Conservation (phyloP, 2,888 invertebrate species). For the Bombylius major region DNA sequence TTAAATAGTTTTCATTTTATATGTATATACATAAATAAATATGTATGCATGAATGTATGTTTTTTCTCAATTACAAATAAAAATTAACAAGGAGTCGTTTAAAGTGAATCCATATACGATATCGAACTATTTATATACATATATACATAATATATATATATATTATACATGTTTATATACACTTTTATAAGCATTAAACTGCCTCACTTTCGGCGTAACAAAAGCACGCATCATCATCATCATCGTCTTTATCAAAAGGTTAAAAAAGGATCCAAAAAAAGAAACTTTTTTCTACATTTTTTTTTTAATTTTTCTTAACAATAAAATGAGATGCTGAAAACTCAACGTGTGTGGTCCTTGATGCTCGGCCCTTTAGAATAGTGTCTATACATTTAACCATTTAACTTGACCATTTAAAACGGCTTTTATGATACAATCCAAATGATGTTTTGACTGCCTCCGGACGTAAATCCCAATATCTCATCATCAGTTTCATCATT, state of each 20-base stretch:
- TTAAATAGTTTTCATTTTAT: too few species aligned
- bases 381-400: constrained; percentile 7
- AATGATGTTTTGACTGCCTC: constrained; percentile 10
- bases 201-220: too few species aligned
- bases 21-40: too few species aligned
- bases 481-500: background rate
- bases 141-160: too few species aligned
- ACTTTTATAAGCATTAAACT: too few species aligned
- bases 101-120: too few species aligned
- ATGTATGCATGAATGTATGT: too few species aligned
- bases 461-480: background rate
- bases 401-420: constrained; percentile 12
- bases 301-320: background rate
- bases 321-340: constrained; percentile 1
- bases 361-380: background rate
- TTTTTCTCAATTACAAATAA: too few species aligned
- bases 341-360: constrained; percentile 12
- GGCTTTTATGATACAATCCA: constrained; percentile 6
- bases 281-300: background rate
- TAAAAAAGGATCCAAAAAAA: constrained; percentile 1
- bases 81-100: too few species aligned
- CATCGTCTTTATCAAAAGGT: background rate
- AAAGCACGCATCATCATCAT: background rate
- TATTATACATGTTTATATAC: too few species aligned
- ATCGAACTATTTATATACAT: too few species aligned